Evolutionary conservation across 2,888 invertebrate species (phyloP).

Genomic region (Aphelenchoides bicaudatus): DNA sequence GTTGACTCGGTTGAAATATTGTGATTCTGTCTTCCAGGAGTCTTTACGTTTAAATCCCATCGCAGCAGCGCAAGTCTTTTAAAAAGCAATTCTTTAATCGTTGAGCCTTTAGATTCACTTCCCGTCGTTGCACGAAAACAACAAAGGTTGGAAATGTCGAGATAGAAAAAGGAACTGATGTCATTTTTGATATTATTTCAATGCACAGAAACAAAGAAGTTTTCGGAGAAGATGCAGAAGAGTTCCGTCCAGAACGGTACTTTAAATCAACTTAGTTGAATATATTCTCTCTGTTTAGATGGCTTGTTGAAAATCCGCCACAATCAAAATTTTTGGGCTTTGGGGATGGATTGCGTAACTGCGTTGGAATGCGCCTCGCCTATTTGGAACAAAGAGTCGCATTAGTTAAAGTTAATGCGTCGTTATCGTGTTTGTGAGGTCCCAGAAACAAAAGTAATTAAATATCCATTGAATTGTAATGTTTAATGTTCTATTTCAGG

Average conservation of each 20-base stretch:
- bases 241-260: constrained; percentile 48
- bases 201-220: constrained; percentile 42
- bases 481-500: no score
- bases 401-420: constrained; percentile 38
- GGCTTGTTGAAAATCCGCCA: neutral
- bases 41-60: constrained; percentile 23
- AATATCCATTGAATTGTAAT: no score
- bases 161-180: constrained; percentile 40
- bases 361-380: constrained; percentile 30
- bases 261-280: no score
- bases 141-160: constrained; percentile 40
- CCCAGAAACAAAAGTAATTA: constrained; percentile 40
- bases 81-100: constrained; percentile 30
- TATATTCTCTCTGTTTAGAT: no score
- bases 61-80: constrained; percentile 29
- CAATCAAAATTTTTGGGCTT: constrained; percentile 15
- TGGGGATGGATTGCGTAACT: constrained; percentile 50
- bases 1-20: no score
- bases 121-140: constrained; percentile 35
- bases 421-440: constrained; percentile 35
- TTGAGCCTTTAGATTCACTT: constrained; percentile 34
- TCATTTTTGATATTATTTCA: constrained; percentile 42
- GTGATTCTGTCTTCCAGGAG: constrained; percentile 29
- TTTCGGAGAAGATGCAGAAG: constrained; percentile 48
- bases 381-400: constrained; percentile 51